Evolutionary conservation across 2,113 vertebrate genomes (phyloP).

Genomic region (Trichomycterus rosablanca): DNA sequence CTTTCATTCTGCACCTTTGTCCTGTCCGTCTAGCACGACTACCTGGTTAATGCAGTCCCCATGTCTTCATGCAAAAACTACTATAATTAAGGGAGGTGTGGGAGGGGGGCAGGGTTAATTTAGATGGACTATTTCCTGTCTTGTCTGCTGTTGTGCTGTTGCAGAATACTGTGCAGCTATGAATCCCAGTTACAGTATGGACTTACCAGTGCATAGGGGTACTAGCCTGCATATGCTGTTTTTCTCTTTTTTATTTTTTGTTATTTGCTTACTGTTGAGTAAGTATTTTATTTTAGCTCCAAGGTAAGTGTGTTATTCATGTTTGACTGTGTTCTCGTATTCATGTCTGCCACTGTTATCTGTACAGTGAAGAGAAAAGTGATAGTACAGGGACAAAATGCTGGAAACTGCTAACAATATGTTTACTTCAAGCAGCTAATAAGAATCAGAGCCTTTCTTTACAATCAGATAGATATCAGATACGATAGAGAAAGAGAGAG

Average conservation of each 20-base stretch:
- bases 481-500: too few relatives aligned
- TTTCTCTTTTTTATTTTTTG: slow-evolving; percentile 35
- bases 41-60: slow-evolving; percentile 55
- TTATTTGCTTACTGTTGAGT: slow-evolving; percentile 49
- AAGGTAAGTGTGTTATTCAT: slow-evolving; percentile 58
- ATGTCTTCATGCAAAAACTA: slow-evolving; percentile 70
- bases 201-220: slow-evolving; percentile 80
- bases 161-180: slow-evolving; percentile 70
- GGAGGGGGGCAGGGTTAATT: slow-evolving; percentile 54
- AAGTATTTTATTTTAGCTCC: slow-evolving; percentile 61
- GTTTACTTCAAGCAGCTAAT: too few relatives aligned
- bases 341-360: too few relatives aligned
- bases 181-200: slow-evolving; percentile 78
- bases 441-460: too few relatives aligned
- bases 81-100: slow-evolving; percentile 60
- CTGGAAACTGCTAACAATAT: too few relatives aligned
- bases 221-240: slow-evolving; percentile 68
- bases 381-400: too few relatives aligned
- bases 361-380: too few relatives aligned
- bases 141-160: slow-evolving; percentile 81
- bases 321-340: slow-evolving; percentile 5
- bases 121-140: slow-evolving; percentile 66
- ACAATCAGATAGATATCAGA: too few relatives aligned
- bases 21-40: slow-evolving; percentile 58
- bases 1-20: slow-evolving; percentile 59